phyloP scores from a whole-genome alignment of 2,113 vertebrate genomes.

The Sigmodon hispidus region DNA sequence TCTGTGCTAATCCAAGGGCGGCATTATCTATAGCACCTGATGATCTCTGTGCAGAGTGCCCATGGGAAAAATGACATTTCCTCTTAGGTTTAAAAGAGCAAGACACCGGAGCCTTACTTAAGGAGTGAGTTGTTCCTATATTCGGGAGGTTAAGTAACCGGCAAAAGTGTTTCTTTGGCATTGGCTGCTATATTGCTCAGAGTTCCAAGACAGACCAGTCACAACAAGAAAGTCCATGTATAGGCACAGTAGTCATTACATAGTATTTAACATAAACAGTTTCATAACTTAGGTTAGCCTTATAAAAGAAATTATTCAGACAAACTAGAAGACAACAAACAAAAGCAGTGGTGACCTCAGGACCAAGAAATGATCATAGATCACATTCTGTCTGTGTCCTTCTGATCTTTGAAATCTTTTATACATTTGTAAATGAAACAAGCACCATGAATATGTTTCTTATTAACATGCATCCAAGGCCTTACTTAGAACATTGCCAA shows the following conservation, averaged over 20 bases:
- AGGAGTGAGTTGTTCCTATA: not conserved
- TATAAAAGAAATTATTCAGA: not conserved
- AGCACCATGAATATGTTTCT: not conserved
- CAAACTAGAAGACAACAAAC: not conserved
- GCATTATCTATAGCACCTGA: not conserved
- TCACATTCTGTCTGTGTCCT: not conserved
- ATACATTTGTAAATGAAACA: not conserved
- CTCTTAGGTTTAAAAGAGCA: not conserved
- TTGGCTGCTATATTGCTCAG: not conserved
- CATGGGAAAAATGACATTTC: not conserved
- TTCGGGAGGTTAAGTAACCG: not conserved
- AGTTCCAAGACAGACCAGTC: not conserved
- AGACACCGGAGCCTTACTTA: not conserved
- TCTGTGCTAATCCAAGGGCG: not conserved
- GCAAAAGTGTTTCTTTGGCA: rapidly evolving
- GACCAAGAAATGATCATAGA: not conserved
- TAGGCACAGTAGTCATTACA: not conserved
- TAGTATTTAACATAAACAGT: not conserved
- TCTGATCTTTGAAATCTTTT: not conserved
- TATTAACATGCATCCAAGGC: not conserved
- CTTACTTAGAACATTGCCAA: no score
- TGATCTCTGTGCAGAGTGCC: not conserved
- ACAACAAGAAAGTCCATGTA: not conserved
- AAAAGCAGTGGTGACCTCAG: not conserved
- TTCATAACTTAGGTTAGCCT: not conserved